Evolutionary conservation across 2,888 invertebrate genomes (phyloP).

Genomic region (Ochropleura plecta): DNA sequence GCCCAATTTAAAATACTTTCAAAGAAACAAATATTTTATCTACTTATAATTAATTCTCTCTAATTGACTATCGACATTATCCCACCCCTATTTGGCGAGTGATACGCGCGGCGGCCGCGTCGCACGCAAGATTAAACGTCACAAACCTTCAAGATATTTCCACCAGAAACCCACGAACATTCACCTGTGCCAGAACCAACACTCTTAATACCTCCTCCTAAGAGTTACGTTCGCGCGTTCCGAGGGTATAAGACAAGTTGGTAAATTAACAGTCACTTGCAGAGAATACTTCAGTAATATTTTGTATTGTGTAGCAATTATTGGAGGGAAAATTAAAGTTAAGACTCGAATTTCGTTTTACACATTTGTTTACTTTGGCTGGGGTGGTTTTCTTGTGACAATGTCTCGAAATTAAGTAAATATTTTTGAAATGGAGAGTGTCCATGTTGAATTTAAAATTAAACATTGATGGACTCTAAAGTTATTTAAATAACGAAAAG

Average conservation of each 20-base stretch:
- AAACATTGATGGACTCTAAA: not conserved
- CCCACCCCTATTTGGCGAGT: constrained; percentile 79
- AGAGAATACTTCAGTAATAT: constrained; percentile 73
- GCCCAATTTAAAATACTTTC: no score
- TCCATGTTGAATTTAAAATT: not conserved
- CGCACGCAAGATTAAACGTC: constrained; percentile 90
- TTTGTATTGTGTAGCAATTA: constrained; percentile 76
- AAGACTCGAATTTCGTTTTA: constrained; percentile 59
- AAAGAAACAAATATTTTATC: not conserved
- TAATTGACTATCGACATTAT: constrained; percentile 51
- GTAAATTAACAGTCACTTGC: constrained; percentile 81
- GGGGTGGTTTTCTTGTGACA: constrained; percentile 11
- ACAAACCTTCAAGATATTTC: constrained; percentile 86
- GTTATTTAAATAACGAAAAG: not conserved
- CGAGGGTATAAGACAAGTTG: constrained; percentile 51
- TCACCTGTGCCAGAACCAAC: constrained; percentile 65
- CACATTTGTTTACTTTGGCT: constrained; percentile 43
- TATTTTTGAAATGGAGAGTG: constrained; percentile 4
- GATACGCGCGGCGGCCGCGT: constrained; percentile 88
- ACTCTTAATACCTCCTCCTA: constrained; percentile 66
- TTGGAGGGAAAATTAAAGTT: constrained; percentile 68
- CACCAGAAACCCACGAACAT: constrained; percentile 71
- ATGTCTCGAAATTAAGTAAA: constrained; percentile 25
- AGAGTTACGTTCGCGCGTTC: constrained; percentile 60
- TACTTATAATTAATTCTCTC: not conserved